Conservation (phyloP, 2,113 vertebrate species). For the Catharus bicknelli region DNA sequence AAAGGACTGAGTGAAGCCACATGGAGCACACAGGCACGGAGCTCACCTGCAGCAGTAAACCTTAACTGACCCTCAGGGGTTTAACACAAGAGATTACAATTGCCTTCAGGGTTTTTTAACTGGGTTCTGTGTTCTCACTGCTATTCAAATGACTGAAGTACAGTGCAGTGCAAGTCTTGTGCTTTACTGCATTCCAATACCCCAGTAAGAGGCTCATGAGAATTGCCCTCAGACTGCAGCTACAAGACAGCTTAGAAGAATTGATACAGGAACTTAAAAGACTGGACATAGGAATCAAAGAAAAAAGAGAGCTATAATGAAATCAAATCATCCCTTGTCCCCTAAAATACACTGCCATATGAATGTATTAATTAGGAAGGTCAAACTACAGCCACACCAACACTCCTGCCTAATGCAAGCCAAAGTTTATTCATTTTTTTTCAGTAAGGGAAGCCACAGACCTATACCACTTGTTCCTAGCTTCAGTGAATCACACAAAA, state of each 20-base stretch:
- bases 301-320: background rate
- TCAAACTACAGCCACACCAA: background rate
- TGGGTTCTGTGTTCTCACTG: background rate
- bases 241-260: background rate
- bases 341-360: background rate
- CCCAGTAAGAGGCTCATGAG: background rate
- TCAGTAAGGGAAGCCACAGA: background rate
- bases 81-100: background rate
- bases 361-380: background rate
- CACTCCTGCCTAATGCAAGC: background rate
- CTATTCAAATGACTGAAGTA: background rate
- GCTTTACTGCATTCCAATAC: background rate
- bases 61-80: background rate
- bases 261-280: background rate
- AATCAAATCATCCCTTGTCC: background rate
- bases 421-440: background rate
- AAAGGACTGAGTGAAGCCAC: background rate
- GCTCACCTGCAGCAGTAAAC: background rate
- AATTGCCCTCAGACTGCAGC: background rate
- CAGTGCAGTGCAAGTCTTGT: background rate
- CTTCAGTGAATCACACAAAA: background rate
- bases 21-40: background rate
- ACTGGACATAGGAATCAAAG: background rate
- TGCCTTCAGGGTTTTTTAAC: background rate
- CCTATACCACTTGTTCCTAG: background rate